Evolutionary conservation across 2,888 invertebrate species (phyloP).

Genomic region (Lampropteryx suffumata): DNA sequence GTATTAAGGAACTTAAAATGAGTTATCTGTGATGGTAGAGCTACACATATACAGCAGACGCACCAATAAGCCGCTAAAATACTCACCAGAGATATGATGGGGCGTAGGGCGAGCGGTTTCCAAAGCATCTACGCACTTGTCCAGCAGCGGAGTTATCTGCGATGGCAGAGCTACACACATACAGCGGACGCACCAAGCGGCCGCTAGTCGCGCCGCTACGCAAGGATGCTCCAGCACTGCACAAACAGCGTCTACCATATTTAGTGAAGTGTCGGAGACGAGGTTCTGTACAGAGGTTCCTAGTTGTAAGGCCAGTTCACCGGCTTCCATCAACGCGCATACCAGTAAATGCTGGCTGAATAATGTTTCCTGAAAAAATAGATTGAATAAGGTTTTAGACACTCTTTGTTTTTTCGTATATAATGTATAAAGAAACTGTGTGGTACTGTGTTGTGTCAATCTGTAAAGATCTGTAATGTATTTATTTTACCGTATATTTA

Average conservation of each 20-base stretch:
- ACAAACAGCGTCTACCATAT: conserved; percentile 84
- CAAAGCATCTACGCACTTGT: conserved; percentile 93
- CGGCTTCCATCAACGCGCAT: conserved; percentile 97
- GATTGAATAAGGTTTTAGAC: no score
- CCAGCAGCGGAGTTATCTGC: conserved; percentile 96
- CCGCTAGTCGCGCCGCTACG: conserved; percentile 95
- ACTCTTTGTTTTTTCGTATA: no score
- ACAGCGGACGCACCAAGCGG: conserved; percentile 97
- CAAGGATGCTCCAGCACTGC: conserved; percentile 95
- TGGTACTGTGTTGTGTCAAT: no score
- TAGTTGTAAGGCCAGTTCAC: conserved; percentile 93
- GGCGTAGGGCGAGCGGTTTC: conserved; percentile 95
- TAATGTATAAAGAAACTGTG: no score
- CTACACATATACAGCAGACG: not conserved
- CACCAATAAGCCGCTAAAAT: not conserved
- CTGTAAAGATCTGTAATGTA: no score
- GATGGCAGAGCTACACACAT: conserved; percentile 97
- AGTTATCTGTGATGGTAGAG: not conserved
- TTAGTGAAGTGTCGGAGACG: conserved; percentile 93
- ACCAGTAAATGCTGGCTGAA: conserved; percentile 96
- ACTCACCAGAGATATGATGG: conserved; percentile 88
- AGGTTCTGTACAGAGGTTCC: conserved; percentile 97
- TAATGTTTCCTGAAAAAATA: conserved; percentile 86
- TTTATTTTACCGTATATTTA: no score
- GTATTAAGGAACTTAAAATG: no score